These are phyloP conservation scores for Brachionus rubens DNA, from an alignment of 1,140 invertebrate species.

Conservation along the genomic window DNA sequence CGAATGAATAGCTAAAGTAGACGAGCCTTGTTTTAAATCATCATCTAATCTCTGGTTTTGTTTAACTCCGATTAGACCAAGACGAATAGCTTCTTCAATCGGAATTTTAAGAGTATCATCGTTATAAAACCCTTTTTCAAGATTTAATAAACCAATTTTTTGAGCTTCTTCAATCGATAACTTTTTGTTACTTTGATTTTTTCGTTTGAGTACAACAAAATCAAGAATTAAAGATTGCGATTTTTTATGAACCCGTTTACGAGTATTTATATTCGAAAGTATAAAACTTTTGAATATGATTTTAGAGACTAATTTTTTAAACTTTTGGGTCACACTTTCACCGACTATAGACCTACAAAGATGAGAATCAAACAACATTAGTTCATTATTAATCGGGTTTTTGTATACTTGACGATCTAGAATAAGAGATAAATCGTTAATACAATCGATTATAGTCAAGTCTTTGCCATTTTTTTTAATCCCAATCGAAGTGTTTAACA, in stretches of 20 bases:
- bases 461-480: background rate
- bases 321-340: background rate
- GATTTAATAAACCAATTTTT: background rate
- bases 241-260: background rate
- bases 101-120: background rate
- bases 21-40: background rate
- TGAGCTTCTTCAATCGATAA: background rate
- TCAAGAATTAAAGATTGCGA: background rate
- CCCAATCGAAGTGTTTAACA: background rate
- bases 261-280: background rate
- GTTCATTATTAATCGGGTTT: background rate
- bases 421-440: background rate
- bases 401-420: background rate
- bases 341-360: background rate
- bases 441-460: background rate
- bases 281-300: constrained; percentile 1
- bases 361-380: background rate
- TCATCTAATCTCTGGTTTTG: background rate
- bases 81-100: background rate
- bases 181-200: background rate
- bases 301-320: background rate
- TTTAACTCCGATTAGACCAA: background rate
- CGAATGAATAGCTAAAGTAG: background rate
- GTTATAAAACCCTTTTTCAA: background rate
- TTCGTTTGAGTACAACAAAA: background rate